These are phyloP conservation scores for Tylochromis polylepis DNA, from an alignment of 2,113 vertebrate genomes.

Conservation along the genomic window DNA sequence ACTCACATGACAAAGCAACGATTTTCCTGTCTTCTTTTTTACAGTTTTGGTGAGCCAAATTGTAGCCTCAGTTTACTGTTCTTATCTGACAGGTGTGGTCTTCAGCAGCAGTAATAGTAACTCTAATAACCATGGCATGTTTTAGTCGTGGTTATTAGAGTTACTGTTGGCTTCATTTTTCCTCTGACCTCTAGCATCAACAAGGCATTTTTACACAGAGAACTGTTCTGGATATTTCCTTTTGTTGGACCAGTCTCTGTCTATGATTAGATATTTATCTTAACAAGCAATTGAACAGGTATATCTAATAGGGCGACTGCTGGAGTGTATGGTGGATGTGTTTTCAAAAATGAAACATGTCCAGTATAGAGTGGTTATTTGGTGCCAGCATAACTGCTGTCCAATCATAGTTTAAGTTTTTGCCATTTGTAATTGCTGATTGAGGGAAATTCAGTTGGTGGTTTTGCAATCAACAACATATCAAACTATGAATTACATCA, in stretches of 20 bases:
- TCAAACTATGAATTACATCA: background rate
- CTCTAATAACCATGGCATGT: background rate
- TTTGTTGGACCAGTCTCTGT: background rate
- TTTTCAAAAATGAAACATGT: background rate
- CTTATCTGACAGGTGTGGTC: background rate
- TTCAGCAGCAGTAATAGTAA: background rate
- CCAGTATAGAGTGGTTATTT: background rate
- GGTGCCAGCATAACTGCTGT: background rate
- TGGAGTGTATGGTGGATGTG: background rate
- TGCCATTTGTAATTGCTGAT: background rate
- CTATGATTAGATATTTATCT: background rate
- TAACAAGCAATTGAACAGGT: background rate
- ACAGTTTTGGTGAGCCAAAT: background rate
- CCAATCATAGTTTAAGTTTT: no score
- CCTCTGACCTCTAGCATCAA: background rate
- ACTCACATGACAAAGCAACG: background rate
- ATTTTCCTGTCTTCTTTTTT: background rate
- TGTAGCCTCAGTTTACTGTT: background rate
- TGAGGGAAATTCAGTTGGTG: background rate
- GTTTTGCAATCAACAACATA: background rate
- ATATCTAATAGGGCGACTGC: background rate
- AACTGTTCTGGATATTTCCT: background rate
- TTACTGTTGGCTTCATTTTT: background rate
- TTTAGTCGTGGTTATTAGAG: background rate
- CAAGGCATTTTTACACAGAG: background rate